Evolutionary conservation across 1,140 invertebrate species (phyloP).

Genomic region (Bombus consobrinus): DNA sequence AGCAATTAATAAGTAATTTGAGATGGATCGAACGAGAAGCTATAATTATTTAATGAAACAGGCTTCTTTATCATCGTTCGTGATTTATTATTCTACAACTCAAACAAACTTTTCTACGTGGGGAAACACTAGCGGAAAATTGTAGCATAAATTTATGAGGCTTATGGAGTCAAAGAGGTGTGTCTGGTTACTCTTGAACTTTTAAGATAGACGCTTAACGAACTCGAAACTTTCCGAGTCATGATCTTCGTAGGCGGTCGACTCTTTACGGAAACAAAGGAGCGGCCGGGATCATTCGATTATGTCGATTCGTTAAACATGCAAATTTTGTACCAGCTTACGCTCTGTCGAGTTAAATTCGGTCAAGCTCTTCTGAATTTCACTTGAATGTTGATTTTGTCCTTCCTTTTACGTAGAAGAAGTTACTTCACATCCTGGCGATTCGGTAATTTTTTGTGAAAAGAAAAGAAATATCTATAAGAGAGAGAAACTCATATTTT

Average conservation of each 20-base stretch:
- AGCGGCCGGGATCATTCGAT: conserved; percentile 24
- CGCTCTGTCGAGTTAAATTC: not conserved
- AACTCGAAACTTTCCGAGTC: conserved; percentile 33
- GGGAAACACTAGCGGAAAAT: not conserved
- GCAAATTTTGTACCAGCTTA: not conserved
- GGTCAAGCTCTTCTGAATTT: not conserved
- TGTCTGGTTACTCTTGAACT: conserved; percentile 26
- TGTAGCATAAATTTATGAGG: conserved; percentile 21
- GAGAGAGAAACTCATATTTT: not conserved
- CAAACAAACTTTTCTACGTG: not conserved
- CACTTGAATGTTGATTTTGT: not conserved
- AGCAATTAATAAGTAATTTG: not conserved
- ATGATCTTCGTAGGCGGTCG: conserved; percentile 29
- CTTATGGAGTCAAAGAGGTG: conserved; percentile 1
- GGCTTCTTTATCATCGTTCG: not conserved
- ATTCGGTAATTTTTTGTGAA: not conserved
- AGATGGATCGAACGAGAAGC: not conserved
- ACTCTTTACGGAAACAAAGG: conserved; percentile 25
- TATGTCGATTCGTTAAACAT: conserved; percentile 34
- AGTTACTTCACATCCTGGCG: too few species aligned
- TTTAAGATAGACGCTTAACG: conserved; percentile 22
- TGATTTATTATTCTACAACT: not conserved
- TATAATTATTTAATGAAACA: not conserved
- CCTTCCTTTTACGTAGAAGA: not conserved
- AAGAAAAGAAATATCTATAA: too few species aligned